Evolutionary conservation across 2,888 invertebrate species (phyloP).

Genomic region (Alcis repandata): DNA sequence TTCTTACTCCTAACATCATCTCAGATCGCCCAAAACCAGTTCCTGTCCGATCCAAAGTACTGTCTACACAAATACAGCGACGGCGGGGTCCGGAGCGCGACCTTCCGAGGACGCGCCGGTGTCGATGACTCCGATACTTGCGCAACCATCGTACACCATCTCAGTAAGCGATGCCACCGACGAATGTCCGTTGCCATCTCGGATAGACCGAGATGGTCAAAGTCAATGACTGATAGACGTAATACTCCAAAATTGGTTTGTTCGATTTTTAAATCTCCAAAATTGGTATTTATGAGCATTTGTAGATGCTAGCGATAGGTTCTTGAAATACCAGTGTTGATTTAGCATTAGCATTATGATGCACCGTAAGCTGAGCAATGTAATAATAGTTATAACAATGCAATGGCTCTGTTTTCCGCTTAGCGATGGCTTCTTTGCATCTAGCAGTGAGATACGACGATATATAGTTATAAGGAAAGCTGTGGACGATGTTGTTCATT

Average conservation of each 20-base stretch:
- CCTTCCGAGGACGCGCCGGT: constrained; percentile 71
- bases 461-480: no score
- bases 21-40: not conserved
- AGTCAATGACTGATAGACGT: constrained; percentile 27
- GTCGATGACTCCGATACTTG: constrained; percentile 70
- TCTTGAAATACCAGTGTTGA: no score
- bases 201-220: constrained; percentile 25
- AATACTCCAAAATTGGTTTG: constrained; percentile 1
- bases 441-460: no score
- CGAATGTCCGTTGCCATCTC: constrained; percentile 31
- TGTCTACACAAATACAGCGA: constrained; percentile 38
- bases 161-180: constrained; percentile 35
- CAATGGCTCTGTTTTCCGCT: not conserved
- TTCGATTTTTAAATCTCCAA: not conserved
- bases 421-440: not conserved
- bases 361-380: not conserved
- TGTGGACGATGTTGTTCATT: no score
- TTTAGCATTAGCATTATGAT: not conserved
- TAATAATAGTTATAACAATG: not conserved
- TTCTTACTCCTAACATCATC: not conserved
- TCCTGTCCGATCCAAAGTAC: constrained; percentile 10
- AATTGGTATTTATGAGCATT: no score
- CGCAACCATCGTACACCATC: constrained; percentile 56
- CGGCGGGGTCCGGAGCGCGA: constrained; percentile 57
- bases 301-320: no score